Evolutionary conservation across 2,797 vertebrate genomes (phyloP), one percentile per base, ranked within the genome.

Genomic region (Basileuterus tristriatus): DNA sequence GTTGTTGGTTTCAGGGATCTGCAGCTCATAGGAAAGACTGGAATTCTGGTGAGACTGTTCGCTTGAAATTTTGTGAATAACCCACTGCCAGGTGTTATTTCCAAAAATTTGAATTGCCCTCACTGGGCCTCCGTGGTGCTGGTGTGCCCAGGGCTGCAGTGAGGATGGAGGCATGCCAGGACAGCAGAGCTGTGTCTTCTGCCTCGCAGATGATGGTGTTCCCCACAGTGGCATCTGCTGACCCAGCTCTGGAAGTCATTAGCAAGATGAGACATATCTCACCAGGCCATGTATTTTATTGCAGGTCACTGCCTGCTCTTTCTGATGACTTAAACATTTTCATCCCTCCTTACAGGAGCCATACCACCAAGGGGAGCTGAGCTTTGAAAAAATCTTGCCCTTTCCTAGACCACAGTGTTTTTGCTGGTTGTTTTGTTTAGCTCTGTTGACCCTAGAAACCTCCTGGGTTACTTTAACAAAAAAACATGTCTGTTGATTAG

Each of bases 351-450:
- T 43, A 60, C 19, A n/a, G 74, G 62, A 93, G 77, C 58, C 0
- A 1, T 41, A 63, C 30, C 0, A 1, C 47, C 41, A 72, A 59
- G 43, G 77, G 82, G n/a, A 91, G 58, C 7, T 76, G 55, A 93
- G 59, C 44, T 63, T 68, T 84, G 82, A 67, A 91, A 93, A 91
- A 93, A 60, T 53, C 46, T 46, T 92, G 70, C 52, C 44, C 67
- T 90, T 94, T 94, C 44, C 63, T 84, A 56, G 86, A 88, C 63
- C 59, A 68, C 70, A 80, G 30, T 74, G 41, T 9, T 91, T 91
- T 81, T 86, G n/a, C 70, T 91, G 19, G 6, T 87, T 94, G 89
- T 87, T 96, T 92, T 83, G 83, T 90, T 95, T 94, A 94, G 63
- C 37, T 70, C 49, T 82, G 53, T 63, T 89, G 91, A 88, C 74